Evolutionary conservation across 2,113 vertebrate genomes (phyloP), one percentile per base, ranked within the genome.

Genomic region (Phodopus roborovskii): DNA sequence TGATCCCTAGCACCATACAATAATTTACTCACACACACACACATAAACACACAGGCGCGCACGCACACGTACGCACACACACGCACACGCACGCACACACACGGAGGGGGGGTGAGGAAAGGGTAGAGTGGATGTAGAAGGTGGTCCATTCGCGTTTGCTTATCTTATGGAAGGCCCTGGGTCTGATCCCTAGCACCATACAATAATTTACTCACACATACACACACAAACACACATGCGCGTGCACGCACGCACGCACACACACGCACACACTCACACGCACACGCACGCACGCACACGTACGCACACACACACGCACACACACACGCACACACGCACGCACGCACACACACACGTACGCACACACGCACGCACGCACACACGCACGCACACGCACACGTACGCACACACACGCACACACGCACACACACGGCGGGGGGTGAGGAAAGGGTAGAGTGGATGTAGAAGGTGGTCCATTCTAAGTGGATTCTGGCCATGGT

Each of bases 41-140:
- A 56, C 66, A 28, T 22, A 9, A 22, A 39, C 36, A 9, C 56
- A 60, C 36, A 9, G 12, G 26, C 36, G 16, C 71, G 62, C 53
- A 68, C 28, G 20, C 39, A 85, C 16, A 48, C 62, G 48, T 16
- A 66, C 60, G 33, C 58, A 39, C 53, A 58, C 50, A 77, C 45
- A 78, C 45, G 19, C 36, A 3, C 75, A 58, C 78, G 22, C 8
- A 53, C 11, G 9, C 50, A 53, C 8, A 53, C 50, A 53, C 50
- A 53, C 11, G 22, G 64, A n/a, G 28, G 4, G 8, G 13, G 15
- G 26, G 4, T 1, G 4, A 9, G 5, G n/a, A 3, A 60, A 30
- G 26, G 16, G 2, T 12, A 13, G 33, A 36, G 7, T 36, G 9
- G 75, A 70, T 64, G 20, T 6, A 56, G 75, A 88, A 4, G 6